Evolutionary conservation across 2,888 invertebrate genomes (phyloP).

Genomic region (Agrotis clavis): DNA sequence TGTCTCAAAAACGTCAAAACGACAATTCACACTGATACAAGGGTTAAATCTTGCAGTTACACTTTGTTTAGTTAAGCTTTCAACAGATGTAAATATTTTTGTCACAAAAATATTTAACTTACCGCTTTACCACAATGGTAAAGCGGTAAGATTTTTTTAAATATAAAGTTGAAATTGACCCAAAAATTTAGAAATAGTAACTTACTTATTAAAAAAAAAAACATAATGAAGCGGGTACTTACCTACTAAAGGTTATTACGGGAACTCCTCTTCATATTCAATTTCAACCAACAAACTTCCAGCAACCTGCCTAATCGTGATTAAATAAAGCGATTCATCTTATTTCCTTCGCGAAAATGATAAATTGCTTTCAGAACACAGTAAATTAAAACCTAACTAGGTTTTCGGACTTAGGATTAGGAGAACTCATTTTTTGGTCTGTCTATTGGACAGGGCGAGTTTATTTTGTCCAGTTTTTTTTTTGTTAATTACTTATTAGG

Average conservation of each 20-base stretch:
- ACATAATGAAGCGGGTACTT: background rate
- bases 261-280: conserved; percentile 15
- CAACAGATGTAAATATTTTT: too few relatives aligned
- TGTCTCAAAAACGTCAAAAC: too few relatives aligned
- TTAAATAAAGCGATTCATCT: conserved; percentile 40
- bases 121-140: too few relatives aligned
- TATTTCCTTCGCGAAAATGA: conserved; percentile 47
- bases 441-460: conserved; percentile 17
- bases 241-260: background rate
- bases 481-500: conserved; percentile 9
- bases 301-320: conserved; percentile 20
- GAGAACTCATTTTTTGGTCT: conserved; percentile 36
- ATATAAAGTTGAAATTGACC: too few relatives aligned
- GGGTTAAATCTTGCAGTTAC: too few relatives aligned
- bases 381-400: conserved; percentile 45
- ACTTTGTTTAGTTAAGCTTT: too few relatives aligned
- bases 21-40: too few relatives aligned
- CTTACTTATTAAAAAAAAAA: too few relatives aligned
- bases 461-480: conserved; percentile 39
- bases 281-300: conserved; percentile 32
- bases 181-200: too few relatives aligned
- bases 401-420: conserved; percentile 19
- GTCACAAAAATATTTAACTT: too few relatives aligned
- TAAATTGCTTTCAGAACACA: conserved; percentile 42
- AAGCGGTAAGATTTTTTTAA: too few relatives aligned